These are phyloP conservation scores for Lymantria monacha DNA, from an alignment of 2,888 invertebrate genomes.

Conservation along the genomic window DNA sequence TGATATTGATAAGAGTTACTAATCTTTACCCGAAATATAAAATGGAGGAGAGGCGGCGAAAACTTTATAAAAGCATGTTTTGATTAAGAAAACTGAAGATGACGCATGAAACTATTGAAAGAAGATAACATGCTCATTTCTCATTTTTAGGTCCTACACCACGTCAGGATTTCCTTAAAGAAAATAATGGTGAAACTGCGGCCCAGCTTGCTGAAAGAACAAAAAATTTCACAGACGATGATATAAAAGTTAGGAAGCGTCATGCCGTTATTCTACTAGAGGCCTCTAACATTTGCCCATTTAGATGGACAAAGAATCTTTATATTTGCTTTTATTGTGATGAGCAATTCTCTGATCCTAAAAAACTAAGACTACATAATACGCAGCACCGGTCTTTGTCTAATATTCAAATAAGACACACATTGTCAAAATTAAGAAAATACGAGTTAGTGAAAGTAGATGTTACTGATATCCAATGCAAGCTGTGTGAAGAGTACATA, in stretches of 20 bases:
- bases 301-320: conserved; percentile 66
- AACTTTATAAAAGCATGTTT: conserved; percentile 15
- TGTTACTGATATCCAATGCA: conserved; percentile 57
- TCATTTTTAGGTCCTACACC: conserved; percentile 67
- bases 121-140: conserved; percentile 48
- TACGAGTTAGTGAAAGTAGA: conserved; percentile 67
- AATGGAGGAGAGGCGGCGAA: not conserved
- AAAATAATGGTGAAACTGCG: conserved; percentile 22
- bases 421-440: conserved; percentile 55
- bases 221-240: conserved; percentile 43
- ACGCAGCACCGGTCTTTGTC: conserved; percentile 40
- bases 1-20: not conserved
- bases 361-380: conserved; percentile 49
- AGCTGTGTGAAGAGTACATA: conserved; percentile 49
- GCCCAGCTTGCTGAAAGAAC: conserved; percentile 25
- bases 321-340: conserved; percentile 69
- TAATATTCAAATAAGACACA: conserved; percentile 41
- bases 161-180: conserved; percentile 18
- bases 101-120: conserved; percentile 18
- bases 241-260: conserved; percentile 51
- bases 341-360: conserved; percentile 54
- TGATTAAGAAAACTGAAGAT: conserved; percentile 6
- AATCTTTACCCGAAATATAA: not conserved
- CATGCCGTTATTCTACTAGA: conserved; percentile 56
- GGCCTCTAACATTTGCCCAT: conserved; percentile 62